phyloP scores from a whole-genome alignment of 2,888 invertebrate genomes.

The Pocota personata region DNA sequence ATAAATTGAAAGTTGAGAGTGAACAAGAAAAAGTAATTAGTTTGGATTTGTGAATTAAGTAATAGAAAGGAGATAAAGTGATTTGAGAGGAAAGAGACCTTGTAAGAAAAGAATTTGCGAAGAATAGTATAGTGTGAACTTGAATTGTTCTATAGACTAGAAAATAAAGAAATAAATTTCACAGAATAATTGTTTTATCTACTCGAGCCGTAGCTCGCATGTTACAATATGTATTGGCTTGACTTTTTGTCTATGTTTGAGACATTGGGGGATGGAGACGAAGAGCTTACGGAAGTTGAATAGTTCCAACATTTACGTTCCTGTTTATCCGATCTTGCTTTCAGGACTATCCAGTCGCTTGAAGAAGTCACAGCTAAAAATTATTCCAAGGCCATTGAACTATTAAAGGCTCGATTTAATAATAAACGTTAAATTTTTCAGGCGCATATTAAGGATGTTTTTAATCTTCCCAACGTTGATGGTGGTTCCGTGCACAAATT shows the following conservation, averaged over 20 bases:
- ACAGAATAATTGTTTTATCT: too few species aligned
- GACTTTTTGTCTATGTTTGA: neutral
- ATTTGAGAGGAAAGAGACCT: too few species aligned
- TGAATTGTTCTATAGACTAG: too few species aligned
- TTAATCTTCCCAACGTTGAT: neutral
- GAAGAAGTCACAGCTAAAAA: neutral
- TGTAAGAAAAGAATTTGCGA: too few species aligned
- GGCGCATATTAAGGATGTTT: conserved; percentile 17
- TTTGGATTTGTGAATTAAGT: too few species aligned
- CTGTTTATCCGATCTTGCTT: neutral
- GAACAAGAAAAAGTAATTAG: too few species aligned
- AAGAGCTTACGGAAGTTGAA: conserved; percentile 4
- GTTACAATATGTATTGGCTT: too few species aligned
- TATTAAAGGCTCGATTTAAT: neutral
- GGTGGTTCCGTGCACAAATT: neutral
- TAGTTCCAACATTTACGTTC: conserved; percentile 6
- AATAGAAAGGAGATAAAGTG: too few species aligned
- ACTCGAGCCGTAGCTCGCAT: too few species aligned
- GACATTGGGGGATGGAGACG: neutral
- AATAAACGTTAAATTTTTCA: conserved; percentile 12
- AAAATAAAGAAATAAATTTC: too few species aligned
- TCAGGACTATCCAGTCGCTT: neutral
- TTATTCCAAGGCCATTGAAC: neutral
- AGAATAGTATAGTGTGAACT: too few species aligned
- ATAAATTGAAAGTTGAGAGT: too few species aligned